A percentile compares a stretch with the other conserved stretches of the same genome.
These are phyloP conservation scores for Ahaetulla prasina DNA, from an alignment of 2,113 vertebrate species.

Conservation along the genomic window DNA sequence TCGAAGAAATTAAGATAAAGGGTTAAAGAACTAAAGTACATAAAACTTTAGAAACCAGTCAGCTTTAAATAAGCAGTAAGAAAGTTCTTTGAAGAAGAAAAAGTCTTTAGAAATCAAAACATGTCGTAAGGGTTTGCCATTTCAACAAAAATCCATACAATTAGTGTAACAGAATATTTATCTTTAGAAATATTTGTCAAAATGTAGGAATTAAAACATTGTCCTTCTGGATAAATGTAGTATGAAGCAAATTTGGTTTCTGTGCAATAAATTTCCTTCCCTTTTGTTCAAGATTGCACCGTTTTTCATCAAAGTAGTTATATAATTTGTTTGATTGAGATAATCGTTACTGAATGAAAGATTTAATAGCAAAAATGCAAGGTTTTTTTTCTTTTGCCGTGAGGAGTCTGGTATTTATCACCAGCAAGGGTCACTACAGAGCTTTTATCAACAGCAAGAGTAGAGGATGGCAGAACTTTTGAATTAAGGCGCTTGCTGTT, in stretches of 20 bases:
- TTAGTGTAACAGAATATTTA: background rate
- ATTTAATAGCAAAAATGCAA: conserved; percentile 64
- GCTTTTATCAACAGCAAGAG: conserved; percentile 57
- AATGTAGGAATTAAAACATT: conserved; percentile 6
- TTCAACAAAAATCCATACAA: background rate
- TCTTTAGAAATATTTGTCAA: conserved; percentile 27
- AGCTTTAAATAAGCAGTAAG: background rate
- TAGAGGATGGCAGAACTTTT: conserved; percentile 50
- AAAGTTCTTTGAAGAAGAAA: background rate
- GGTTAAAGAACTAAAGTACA: background rate
- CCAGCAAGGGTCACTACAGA: conserved; percentile 72
- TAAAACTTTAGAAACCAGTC: background rate
- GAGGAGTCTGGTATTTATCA: conserved; percentile 74
- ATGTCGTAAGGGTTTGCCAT: background rate
- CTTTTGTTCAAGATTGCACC: conserved; percentile 32
- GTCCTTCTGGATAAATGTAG: conserved; percentile 24
- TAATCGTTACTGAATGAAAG: conserved; percentile 63
- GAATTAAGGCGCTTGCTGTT: conserved; percentile 40
- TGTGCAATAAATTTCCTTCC: conserved; percentile 31
- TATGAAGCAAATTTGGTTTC: conserved; percentile 34
- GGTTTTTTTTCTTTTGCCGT: conserved; percentile 47
- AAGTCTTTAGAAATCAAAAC: background rate
- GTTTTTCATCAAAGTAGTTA: conserved; percentile 41
- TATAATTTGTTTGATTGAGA: conserved; percentile 53
- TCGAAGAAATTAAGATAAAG: background rate